Evolutionary conservation across 92 coral and sea anemone genomes (phyloP).

Genomic region (Paramuricea clavata): DNA sequence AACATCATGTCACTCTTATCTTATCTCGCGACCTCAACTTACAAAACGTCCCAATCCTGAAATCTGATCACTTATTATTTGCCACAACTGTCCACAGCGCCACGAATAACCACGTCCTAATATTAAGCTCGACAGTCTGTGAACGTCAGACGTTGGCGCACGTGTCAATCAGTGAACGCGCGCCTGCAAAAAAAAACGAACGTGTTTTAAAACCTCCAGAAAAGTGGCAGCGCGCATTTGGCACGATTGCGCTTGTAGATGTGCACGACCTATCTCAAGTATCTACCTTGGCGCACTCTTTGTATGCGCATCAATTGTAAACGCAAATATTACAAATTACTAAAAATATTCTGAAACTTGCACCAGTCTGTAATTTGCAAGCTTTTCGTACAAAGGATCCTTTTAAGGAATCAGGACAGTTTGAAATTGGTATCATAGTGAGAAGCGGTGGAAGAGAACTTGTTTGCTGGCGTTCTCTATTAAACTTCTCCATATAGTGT

Average conservation of each 20-base stretch:
- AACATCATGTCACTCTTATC: slow-evolving; percentile 83
- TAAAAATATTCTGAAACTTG: not conserved
- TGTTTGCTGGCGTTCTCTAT: not conserved
- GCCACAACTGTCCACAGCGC: slow-evolving; percentile 34
- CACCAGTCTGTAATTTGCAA: not conserved
- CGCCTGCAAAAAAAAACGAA: slow-evolving; percentile 22
- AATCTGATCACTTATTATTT: slow-evolving; percentile 35
- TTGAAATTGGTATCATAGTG: not conserved
- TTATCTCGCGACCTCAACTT: slow-evolving; percentile 91
- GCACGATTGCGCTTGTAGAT: not conserved
- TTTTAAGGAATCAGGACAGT: not conserved
- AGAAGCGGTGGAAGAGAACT: not conserved
- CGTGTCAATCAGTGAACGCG: slow-evolving; percentile 50
- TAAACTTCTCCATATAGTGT: not conserved
- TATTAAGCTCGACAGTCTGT: slow-evolving; percentile 10
- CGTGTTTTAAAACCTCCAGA: slow-evolving; percentile 39
- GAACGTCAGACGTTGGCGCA: slow-evolving; percentile 31
- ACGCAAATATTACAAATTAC: not conserved
- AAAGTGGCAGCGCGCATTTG: not conserved
- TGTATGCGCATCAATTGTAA: not conserved
- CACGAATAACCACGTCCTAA: slow-evolving; percentile 30
- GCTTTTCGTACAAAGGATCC: not conserved
- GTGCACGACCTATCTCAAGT: not conserved
- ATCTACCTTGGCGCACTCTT: not conserved
- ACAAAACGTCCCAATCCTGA: slow-evolving; percentile 41